Evolutionary conservation across 2,888 invertebrate genomes (phyloP), one percentile per base, ranked within the genome.

Genomic region (Drosophila kokeensis): DNA sequence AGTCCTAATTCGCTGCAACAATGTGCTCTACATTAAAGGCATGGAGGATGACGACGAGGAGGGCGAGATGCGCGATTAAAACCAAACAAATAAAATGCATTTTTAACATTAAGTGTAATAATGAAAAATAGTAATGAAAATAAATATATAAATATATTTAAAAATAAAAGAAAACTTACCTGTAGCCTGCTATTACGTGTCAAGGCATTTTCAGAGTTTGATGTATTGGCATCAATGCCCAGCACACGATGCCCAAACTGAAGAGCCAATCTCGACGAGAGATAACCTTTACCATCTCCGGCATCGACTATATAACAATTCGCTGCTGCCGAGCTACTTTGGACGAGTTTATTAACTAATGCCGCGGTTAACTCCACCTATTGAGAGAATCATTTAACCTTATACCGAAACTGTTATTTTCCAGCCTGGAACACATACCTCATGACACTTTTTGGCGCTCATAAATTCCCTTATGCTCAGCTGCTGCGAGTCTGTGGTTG

Each of bases 41-140:
- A 96, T 97, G 0, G 99, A 99, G 82, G 99, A 99, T 91, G 99
- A 99, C 90, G 98, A 98, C 87, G 99, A 99, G 94, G 99, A 98
- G 93, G 98, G 98, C 10, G 98, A 98, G 95, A 98, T 98, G 96
- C 97, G 93, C 62, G 93, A 93, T 66, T 93, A 87, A 83, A 30
- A n/a, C n/a, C 32, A 8, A 18, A n/a, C 36, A 27, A 29, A 21
- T 24, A 30, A 29, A 29, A 45, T 57, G 18, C 21, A 66, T 42
- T 49, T 45, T 61, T 62, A 76, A 38, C 30, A 67, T 70, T 73
- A 79, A 69, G 78, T 36, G 38, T 18, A 29, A 24, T 18, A 34
- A 69, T 66, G 63, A 11, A 24, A 18, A 34, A 69, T 70, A 63
- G 57, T 61, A 77, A 77, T 64, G 32, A 66, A 83, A 83, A 86